phyloP scores from a whole-genome alignment of 2,113 vertebrate genomes.

The Centrocercus urophasianus region DNA sequence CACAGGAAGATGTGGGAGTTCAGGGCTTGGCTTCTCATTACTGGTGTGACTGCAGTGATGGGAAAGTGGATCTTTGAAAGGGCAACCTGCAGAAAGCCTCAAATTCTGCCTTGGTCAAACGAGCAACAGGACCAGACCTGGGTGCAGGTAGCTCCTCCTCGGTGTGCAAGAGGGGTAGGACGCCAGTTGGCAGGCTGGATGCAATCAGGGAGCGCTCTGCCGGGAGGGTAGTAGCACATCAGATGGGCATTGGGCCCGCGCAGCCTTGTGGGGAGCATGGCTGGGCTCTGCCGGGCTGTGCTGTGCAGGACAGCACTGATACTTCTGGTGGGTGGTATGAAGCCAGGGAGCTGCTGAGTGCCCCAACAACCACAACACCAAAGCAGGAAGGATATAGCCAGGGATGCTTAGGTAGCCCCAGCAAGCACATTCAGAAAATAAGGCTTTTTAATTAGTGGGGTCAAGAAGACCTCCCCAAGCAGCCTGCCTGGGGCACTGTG shows the following conservation, averaged over 20 bases:
- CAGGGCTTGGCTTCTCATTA: neutral
- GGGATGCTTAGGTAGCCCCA: neutral
- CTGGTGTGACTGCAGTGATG: neutral
- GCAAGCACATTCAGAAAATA: constrained; percentile 57
- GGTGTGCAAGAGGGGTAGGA: fast-evolving
- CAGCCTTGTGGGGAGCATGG: neutral
- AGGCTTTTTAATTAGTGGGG: constrained; percentile 52
- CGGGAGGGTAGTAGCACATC: neutral
- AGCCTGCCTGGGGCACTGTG: neutral
- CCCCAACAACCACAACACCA: neutral
- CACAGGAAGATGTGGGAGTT: neutral
- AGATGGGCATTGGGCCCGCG: neutral
- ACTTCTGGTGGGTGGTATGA: neutral
- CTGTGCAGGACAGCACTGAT: neutral
- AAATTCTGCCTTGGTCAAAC: neutral
- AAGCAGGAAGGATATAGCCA: neutral
- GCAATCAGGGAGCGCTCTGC: neutral
- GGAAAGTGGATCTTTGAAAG: neutral
- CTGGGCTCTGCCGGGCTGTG: neutral
- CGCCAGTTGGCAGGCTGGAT: neutral
- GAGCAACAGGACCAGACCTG: neutral
- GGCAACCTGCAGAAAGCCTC: neutral
- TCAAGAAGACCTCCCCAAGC: neutral
- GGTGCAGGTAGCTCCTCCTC: fast-evolving
- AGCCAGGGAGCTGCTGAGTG: too few relatives aligned